phyloP scores from a whole-genome alignment of 2,113 vertebrate genomes.

The Morone saxatilis region DNA sequence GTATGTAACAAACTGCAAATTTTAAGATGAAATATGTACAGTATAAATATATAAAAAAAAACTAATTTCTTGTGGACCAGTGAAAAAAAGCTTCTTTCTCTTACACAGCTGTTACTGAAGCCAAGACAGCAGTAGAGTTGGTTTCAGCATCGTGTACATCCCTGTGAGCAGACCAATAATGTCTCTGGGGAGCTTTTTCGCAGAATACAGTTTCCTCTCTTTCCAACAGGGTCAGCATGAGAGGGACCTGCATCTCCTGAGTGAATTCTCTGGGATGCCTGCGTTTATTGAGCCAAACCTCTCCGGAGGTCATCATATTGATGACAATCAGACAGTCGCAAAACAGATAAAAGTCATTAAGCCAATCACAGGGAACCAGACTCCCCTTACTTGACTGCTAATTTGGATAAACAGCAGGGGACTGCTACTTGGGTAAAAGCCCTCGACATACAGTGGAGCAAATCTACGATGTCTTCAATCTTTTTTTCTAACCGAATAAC shows the following conservation, averaged over 20 bases:
- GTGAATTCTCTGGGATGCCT: constrained; percentile 18
- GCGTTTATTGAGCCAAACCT: constrained; percentile 45
- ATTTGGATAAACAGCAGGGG: constrained; percentile 46
- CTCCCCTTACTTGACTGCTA: constrained; percentile 36
- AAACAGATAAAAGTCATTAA: constrained; percentile 55
- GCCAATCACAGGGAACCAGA: constrained; percentile 52
- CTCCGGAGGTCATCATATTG: constrained; percentile 47
- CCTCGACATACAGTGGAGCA: neutral
- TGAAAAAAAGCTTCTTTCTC: constrained; percentile 6
- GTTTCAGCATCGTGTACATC: neutral
- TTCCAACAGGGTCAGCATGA: constrained; percentile 1
- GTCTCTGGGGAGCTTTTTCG: constrained; percentile 1
- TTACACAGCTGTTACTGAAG: constrained; percentile 23
- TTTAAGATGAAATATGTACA: constrained; percentile 53
- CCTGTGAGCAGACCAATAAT: neutral
- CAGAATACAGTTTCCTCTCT: constrained; percentile 8
- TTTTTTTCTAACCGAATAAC: constrained; percentile 14
- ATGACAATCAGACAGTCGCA: constrained; percentile 49
- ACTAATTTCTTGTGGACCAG: constrained; percentile 3
- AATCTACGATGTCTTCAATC: constrained; percentile 4
- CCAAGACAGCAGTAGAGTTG: constrained; percentile 18
- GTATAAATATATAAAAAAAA: constrained; percentile 58
- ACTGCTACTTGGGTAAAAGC: constrained; percentile 16
- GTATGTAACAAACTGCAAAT: constrained; percentile 15
- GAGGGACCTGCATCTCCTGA: constrained; percentile 4